These are phyloP conservation scores for Platycheirus albimanus DNA, from an alignment of 2,888 invertebrate species.

Conservation along the genomic window DNA sequence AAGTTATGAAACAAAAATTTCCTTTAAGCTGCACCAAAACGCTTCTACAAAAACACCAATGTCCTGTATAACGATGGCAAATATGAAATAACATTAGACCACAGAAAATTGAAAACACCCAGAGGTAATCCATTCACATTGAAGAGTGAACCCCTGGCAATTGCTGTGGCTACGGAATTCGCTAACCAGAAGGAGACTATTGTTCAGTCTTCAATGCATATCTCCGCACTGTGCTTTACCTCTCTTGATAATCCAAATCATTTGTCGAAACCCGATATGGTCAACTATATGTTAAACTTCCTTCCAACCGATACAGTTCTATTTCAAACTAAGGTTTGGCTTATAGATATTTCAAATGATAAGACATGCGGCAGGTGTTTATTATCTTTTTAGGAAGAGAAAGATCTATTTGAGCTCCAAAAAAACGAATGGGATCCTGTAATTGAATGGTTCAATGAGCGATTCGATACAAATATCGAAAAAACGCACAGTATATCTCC, in stretches of 20 bases:
- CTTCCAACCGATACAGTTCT: conserved; percentile 92
- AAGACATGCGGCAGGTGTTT: too few species aligned
- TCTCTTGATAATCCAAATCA: conserved; percentile 96
- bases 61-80: conserved; percentile 88
- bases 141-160: conserved; percentile 93
- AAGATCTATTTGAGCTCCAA: conserved; percentile 90
- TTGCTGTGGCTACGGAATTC: conserved; percentile 98
- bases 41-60: conserved; percentile 89
- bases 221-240: conserved; percentile 96
- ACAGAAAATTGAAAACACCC: conserved; percentile 95
- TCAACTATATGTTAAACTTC: conserved; percentile 90
- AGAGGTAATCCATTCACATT: conserved; percentile 90
- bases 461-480: conserved; percentile 88
- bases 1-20: conserved; percentile 50
- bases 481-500: conserved; percentile 88
- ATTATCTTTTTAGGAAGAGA: conserved; percentile 86
- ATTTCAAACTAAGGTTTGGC: conserved; percentile 87
- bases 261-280: conserved; percentile 89
- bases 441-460: conserved; percentile 93
- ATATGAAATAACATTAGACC: conserved; percentile 94
- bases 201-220: conserved; percentile 92
- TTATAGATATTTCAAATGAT: not conserved
- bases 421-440: conserved; percentile 94
- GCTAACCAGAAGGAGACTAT: conserved; percentile 92
- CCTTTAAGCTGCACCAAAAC: conserved; percentile 84